Evolutionary conservation across 1,140 invertebrate genomes (phyloP), one percentile per base, ranked within the genome.

Genomic region (Bilobella aurantiaca): DNA sequence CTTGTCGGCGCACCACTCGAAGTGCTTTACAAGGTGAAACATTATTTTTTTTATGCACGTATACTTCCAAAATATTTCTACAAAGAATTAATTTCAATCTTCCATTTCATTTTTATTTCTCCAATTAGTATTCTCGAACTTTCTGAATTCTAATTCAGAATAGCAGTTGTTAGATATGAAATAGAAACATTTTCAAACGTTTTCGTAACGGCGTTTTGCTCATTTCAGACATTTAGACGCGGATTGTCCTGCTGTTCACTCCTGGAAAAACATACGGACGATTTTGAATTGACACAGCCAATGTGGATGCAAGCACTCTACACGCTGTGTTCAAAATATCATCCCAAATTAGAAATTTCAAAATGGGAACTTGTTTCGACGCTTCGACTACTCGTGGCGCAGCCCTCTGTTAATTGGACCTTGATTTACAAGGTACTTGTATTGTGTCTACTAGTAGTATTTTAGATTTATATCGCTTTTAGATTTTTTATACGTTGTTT

Each of bases 11-110:
- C 84, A 2, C 85, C 87, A 0, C 74, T 90, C 18, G 83, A 86
- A 64, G 81, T 82, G 61, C 76, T 90, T 21, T 84, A 87, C 74
- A 88, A 90, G 81, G 87, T 87, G n/a, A n/a, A n/a, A n/a, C n/a
- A n/a, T n/a, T n/a, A n/a, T n/a, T n/a, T n/a, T n/a, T n/a, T n/a
- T n/a, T n/a, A n/a, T n/a, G n/a, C n/a, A n/a, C n/a, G n/a, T n/a
- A n/a, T n/a, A n/a, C n/a, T n/a, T n/a, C n/a, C n/a, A n/a, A n/a
- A n/a, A n/a, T n/a, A n/a, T n/a, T n/a, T n/a, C n/a, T n/a, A n/a
- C n/a, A n/a, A n/a, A n/a, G n/a, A n/a, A n/a, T n/a, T n/a, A n/a
- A n/a, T n/a, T n/a, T n/a, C n/a, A n/a, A n/a, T n/a, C n/a, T n/a
- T n/a, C n/a, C n/a, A n/a, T n/a, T n/a, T n/a, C n/a, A n/a, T n/a